Base-by-base conservation (phyloP, 2,888 invertebrate genomes). In the Melieria omissa region DNA sequence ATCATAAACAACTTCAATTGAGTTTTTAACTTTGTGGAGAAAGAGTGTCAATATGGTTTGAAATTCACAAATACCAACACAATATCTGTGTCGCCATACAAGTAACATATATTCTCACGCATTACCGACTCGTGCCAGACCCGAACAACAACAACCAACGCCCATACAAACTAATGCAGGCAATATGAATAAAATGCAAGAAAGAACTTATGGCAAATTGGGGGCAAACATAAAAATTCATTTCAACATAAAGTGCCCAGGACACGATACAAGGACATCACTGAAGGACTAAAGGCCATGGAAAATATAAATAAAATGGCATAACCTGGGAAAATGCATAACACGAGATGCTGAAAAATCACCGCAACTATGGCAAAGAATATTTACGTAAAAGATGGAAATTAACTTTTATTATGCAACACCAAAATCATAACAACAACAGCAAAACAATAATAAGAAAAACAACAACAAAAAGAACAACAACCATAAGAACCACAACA, bases 321-420 rank as follows among this genome's bases (percentile, higher is more conserved):
- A 29, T 29, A 29, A 29, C 29, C 29, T 29, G 29, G 29, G 29
- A 29, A 16, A 29, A 29, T 29, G 29, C 29, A 29, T 29, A 29
- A 29, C 29, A 29, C 29, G 29, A 42, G 0, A 4, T 6, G 8
- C n/a, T 14, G 10, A 29, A 14, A 1, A 29, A 52, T 42, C 41
- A 52, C n/a, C 41, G 49, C 8, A n/a, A 44, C 12, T 29, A 47
- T 10, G 29, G 29, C 29, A 29, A 47, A 12, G 54, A 54, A 49
- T n/a, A 42, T 14, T 42, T 14, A n/a, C 49, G 5, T 6, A 16
- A 65, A 52, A 65, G 42, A 52, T 54, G 10, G 14, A 44, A 64
- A 16, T 52, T 52, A 64, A 64, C 41, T 63, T 49, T 64, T 64
- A 52, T 49, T 49, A 49, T 64, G 8, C 10, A 55, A 41, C 46